These are phyloP conservation scores for Antidorcas marsupialis DNA, from an alignment of 2,113 vertebrate species.

Conservation along the genomic window DNA sequence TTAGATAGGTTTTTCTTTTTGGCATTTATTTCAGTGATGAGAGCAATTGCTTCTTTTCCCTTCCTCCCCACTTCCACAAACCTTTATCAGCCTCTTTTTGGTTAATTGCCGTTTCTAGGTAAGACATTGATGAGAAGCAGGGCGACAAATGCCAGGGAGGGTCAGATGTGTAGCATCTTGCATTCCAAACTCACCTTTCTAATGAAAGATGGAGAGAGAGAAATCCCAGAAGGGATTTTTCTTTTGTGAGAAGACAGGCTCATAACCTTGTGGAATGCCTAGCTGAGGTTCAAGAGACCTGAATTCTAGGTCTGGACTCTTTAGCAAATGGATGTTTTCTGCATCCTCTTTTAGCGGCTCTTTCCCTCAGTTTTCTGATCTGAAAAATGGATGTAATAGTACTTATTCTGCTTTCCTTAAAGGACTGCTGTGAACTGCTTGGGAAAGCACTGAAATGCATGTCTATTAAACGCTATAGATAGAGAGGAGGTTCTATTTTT, in stretches of 20 bases:
- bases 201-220: not conserved
- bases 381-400: not conserved
- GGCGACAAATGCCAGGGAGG: not conserved
- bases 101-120: not conserved
- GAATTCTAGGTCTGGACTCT: not conserved
- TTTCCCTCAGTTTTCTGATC: slow-evolving; percentile 5
- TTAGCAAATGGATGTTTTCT: not conserved
- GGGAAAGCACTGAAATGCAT: not conserved
- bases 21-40: slow-evolving; percentile 38
- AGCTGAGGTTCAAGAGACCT: not conserved
- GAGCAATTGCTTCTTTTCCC: not conserved
- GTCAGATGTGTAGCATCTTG: not conserved
- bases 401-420: not conserved
- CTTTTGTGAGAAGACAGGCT: not conserved
- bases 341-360: not conserved
- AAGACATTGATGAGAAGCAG: not conserved
- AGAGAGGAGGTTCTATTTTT: not conserved
- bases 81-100: not conserved
- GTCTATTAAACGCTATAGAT: not conserved
- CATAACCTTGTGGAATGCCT: not conserved
- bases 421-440: not conserved
- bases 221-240: not conserved
- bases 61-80: not conserved
- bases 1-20: not conserved
- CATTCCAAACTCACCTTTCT: not conserved